These are phyloP conservation scores for Thunnus albacares DNA, from an alignment of 2,797 vertebrate species.

Conservation along the genomic window DNA sequence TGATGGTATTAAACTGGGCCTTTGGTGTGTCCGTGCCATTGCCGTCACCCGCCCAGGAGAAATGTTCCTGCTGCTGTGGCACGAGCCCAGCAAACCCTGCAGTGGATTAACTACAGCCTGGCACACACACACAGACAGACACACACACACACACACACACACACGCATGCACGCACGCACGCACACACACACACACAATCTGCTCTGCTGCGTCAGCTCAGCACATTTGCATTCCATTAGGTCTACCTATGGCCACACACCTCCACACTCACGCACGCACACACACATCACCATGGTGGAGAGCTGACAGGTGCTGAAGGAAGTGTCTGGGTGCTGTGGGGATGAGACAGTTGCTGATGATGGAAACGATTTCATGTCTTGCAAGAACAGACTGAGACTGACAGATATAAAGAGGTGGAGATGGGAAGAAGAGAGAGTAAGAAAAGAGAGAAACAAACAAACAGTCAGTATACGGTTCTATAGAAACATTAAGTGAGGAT, in stretches of 20 bases:
- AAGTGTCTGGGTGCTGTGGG: slow-evolving; percentile 54
- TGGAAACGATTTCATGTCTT: slow-evolving; percentile 51
- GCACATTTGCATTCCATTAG: slow-evolving; percentile 70
- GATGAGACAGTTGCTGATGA: slow-evolving; percentile 62
- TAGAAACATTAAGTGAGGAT: slow-evolving; percentile 7
- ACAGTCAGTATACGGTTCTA: not conserved
- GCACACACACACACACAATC: slow-evolving; percentile 19
- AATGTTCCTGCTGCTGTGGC: slow-evolving; percentile 54
- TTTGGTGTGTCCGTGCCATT: slow-evolving; percentile 54
- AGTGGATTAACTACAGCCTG: slow-evolving; percentile 66
- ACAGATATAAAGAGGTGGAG: slow-evolving; percentile 49
- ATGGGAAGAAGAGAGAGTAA: slow-evolving; percentile 18
- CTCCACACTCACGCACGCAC: slow-evolving; percentile 3
- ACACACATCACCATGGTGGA: slow-evolving; percentile 5
- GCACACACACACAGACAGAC: slow-evolving; percentile 8
- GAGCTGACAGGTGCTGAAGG: slow-evolving; percentile 66
- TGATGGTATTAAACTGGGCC: slow-evolving; percentile 76
- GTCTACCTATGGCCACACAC: slow-evolving; percentile 60
- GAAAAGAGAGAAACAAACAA: slow-evolving; percentile 39
- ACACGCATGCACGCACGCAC: slow-evolving; percentile 24
- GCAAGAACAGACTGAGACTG: slow-evolving; percentile 47
- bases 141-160: slow-evolving; percentile 4
- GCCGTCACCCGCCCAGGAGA: slow-evolving; percentile 39
- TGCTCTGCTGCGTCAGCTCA: slow-evolving; percentile 60
- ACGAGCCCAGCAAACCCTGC: slow-evolving; percentile 54